Conservation (phyloP, 2,113 vertebrate species). For the Synodontis membranacea region DNA sequence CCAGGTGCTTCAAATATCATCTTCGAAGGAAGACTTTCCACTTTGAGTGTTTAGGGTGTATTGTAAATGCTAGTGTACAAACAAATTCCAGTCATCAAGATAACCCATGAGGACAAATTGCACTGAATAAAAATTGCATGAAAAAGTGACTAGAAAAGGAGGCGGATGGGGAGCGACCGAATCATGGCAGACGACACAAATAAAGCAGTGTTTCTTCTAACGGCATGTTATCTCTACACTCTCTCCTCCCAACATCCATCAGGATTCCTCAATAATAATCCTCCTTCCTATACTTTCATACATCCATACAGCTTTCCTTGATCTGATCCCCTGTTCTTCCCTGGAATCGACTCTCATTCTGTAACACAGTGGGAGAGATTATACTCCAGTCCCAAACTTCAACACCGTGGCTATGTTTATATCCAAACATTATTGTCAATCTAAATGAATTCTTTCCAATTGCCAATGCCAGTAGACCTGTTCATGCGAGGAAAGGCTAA, state of each 20-base stretch:
- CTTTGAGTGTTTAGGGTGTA: not conserved
- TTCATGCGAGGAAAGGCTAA: not conserved
- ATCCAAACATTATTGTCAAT: not conserved
- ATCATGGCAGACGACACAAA: not conserved
- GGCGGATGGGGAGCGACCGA: not conserved
- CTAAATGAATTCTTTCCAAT: not conserved
- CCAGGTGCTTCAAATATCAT: not conserved
- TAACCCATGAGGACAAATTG: not conserved
- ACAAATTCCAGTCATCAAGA: not conserved
- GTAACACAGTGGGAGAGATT: not conserved
- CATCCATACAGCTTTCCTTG: not conserved
- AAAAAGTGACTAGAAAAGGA: not conserved
- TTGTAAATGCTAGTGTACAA: not conserved
- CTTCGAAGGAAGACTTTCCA: not conserved
- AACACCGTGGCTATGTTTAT: not conserved
- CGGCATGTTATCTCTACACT: not conserved
- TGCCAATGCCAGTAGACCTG: not conserved
- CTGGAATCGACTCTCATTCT: not conserved
- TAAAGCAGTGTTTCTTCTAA: not conserved
- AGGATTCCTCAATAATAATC: conserved; percentile 26
- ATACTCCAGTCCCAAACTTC: not conserved
- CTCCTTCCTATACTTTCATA: not conserved
- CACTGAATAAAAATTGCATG: not conserved
- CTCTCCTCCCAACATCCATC: conserved; percentile 14
- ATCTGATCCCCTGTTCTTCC: not conserved